Evolutionary conservation across 2,888 invertebrate genomes (phyloP), one percentile per base, ranked within the genome.

Genomic region (Scelioninae gen. 1): DNA sequence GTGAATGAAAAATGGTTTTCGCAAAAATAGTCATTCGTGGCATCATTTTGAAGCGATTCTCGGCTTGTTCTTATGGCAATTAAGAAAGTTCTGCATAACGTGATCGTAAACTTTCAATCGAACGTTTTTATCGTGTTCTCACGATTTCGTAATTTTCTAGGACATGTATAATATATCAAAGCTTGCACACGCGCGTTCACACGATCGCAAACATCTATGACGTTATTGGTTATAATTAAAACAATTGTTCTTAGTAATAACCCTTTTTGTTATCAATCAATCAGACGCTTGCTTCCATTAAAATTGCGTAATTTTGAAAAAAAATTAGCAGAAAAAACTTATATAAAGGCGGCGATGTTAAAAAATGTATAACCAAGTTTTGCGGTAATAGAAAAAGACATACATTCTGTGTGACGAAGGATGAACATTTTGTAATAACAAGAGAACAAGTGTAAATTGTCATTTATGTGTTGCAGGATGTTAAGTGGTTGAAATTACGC

Each of bases 61-160:
- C 15, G 16, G 40, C 15, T 13, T 31, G 34, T 40, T 38, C 68
- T 77, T 77, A 68, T 43, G 55, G 45, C 63, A 51, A 69, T 69
- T 77, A 77, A 77, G 77, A 77, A 77, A 77, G 77, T 77, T 77
- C 49, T 63, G 60, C 69, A 51, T 68, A 68, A 62, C 60, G 38
- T 29, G 68, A 72, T 68, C 43, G 16, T 32, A 38, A 69, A 78
- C 77, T 69, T 78, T 78, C 69, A 69, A 71, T 78, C 69, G 55
- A 63, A 38, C 56, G 68, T 78, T 78, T 63, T 69, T 38, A 69
- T 63, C 60, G 11, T 11, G 71, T 65, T 65, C 71, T 58, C 63
- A 78, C 47, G 71, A 78, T 78, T 65, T 78, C 58, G 69, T 63
- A 69, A 63, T 71, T 71, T 78, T 78, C 69, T 78, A 68, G 62